Evolutionary conservation across 2,797 vertebrate genomes (phyloP).

Genomic region (Picus viridis): DNA sequence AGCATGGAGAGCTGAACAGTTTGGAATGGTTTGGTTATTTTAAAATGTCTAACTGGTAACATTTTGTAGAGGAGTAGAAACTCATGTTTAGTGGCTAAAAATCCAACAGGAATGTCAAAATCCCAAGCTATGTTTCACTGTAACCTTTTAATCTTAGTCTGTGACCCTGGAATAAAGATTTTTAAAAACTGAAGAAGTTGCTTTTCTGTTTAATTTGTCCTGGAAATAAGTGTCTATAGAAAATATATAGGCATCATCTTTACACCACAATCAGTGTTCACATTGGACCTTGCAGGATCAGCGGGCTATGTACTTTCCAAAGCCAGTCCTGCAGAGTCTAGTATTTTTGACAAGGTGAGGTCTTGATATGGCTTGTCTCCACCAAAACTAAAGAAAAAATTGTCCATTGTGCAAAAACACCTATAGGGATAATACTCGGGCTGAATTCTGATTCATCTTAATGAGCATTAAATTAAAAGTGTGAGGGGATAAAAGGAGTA

Average conservation of each 20-base stretch:
- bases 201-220: background rate
- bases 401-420: background rate
- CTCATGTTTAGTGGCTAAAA: background rate
- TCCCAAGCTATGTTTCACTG: background rate
- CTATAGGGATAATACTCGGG: background rate
- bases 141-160: constrained; percentile 16
- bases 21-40: background rate
- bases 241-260: background rate
- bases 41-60: background rate
- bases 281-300: background rate
- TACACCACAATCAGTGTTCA: fast-evolving
- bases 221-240: background rate
- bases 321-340: background rate
- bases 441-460: background rate
- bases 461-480: background rate
- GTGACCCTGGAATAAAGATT: constrained; percentile 38
- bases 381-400: background rate
- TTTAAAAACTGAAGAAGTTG: background rate
- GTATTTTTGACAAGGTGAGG: background rate
- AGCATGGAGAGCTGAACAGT: background rate
- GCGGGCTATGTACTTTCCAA: background rate
- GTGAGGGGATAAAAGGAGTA: background rate
- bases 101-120: background rate
- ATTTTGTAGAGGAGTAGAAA: background rate
- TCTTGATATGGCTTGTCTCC: background rate